Evolutionary conservation across 2,113 vertebrate genomes (phyloP).

Genomic region (Vulpes vulpes): DNA sequence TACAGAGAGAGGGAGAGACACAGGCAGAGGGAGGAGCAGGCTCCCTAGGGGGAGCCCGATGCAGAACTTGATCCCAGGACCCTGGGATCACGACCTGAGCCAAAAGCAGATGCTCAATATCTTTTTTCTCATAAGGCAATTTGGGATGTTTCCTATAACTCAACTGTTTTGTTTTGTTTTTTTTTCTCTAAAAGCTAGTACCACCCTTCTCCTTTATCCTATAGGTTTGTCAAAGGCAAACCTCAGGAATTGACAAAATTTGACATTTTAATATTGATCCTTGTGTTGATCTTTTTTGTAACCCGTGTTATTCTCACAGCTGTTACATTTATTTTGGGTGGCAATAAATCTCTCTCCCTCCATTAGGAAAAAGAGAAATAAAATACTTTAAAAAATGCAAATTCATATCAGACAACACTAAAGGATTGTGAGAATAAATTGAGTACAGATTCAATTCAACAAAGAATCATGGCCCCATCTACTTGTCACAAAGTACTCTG

Average conservation of each 20-base stretch:
- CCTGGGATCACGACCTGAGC: too few relatives aligned
- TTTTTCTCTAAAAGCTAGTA: constrained; percentile 16
- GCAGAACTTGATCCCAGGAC: too few relatives aligned
- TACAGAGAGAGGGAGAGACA: too few relatives aligned
- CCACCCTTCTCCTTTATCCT: constrained; percentile 33
- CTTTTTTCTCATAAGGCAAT: constrained; percentile 58
- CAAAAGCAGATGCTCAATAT: background rate
- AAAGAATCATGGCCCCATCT: background rate
- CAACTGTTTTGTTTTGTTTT: background rate
- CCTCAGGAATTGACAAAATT: constrained; percentile 37
- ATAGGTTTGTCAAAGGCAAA: constrained; percentile 55
- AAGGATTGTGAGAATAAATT: constrained; percentile 5
- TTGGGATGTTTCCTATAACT: background rate
- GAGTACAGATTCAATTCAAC: background rate
- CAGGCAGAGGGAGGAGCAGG: too few relatives aligned
- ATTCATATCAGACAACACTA: background rate
- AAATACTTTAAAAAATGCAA: background rate
- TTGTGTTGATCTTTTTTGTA: constrained; percentile 12
- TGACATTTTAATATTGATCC: constrained; percentile 30
- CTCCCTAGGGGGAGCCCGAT: too few relatives aligned
- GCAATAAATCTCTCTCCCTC: constrained; percentile 24
- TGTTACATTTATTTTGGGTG: constrained; percentile 54
- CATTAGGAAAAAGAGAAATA: background rate
- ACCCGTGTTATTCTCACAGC: background rate
- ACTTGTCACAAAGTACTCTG: background rate